Conservation (phyloP, 2,113 vertebrate genomes). For the Protobothrops flavoviridis region DNA sequence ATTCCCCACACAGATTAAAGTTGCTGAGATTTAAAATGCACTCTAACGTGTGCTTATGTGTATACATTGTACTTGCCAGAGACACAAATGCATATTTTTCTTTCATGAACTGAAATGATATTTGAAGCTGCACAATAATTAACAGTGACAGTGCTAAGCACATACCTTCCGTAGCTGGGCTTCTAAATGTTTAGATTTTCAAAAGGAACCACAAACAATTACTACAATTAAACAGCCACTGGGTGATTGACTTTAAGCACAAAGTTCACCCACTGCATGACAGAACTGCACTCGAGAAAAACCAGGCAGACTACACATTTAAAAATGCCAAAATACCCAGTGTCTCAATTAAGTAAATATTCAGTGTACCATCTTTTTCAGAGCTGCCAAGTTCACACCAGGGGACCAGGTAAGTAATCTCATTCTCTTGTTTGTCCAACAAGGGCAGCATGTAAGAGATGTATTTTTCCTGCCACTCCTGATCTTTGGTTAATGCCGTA, state of each 20-base stretch:
- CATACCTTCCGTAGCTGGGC: background rate
- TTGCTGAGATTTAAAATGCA: background rate
- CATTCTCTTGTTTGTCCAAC: conserved; percentile 79
- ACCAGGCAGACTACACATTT: background rate
- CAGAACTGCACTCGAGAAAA: background rate
- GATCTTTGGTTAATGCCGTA: conserved; percentile 77
- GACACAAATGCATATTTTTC: background rate
- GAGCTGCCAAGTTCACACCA: conserved; percentile 83
- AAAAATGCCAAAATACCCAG: background rate
- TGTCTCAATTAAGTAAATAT: background rate
- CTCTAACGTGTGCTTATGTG: background rate
- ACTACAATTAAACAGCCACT: background rate
- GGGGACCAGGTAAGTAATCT: conserved; percentile 86
- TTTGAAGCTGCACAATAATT: background rate
- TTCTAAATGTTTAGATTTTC: background rate
- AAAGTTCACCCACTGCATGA: background rate
- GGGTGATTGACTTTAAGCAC: background rate
- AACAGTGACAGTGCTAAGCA: background rate
- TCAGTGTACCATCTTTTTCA: conserved; percentile 79
- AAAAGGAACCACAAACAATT: background rate
- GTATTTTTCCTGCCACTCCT: conserved; percentile 82
- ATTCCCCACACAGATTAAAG: background rate
- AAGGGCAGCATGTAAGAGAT: conserved; percentile 73
- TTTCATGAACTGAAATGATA: background rate
- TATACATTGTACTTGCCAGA: background rate